phyloP scores from a whole-genome alignment of 2,888 invertebrate species.

The Orchesellides sinensis region DNA sequence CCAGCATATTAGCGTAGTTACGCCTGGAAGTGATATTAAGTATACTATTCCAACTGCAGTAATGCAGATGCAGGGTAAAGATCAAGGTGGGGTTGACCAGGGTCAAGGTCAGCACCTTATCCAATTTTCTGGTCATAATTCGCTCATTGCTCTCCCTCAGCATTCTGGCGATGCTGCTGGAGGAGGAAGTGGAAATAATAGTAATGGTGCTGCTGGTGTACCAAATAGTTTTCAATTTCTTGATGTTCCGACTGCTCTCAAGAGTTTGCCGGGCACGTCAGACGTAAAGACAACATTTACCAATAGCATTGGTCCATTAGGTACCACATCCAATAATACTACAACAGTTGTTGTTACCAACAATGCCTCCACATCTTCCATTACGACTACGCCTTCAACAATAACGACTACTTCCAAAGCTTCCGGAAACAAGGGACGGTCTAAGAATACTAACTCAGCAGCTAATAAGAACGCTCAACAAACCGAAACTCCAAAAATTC shows the following conservation, averaged over 20 bases:
- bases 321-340: too few relatives aligned
- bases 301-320: background rate
- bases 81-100: constrained; percentile 47
- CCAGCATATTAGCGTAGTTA: constrained; percentile 60
- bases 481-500: constrained; percentile 49
- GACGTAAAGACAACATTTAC: background rate
- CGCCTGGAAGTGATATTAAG: constrained; percentile 67
- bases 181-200: background rate
- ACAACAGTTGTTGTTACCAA: constrained; percentile 55
- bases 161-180: constrained; percentile 10
- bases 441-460: constrained; percentile 20
- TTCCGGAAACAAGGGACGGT: constrained; percentile 28
- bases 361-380: constrained; percentile 51
- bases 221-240: constrained; percentile 44
- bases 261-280: too few relatives aligned
- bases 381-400: constrained; percentile 22
- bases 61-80: constrained; percentile 65
- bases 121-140: constrained; percentile 55
- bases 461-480: constrained; percentile 37
- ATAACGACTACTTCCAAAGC: constrained; percentile 14
- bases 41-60: constrained; percentile 64
- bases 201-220: background rate
- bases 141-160: constrained; percentile 15
- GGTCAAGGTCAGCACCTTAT: constrained; percentile 61
- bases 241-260: constrained; percentile 14